Percentiles rank a stretch among this genome's conserved stretches.
Conservation (phyloP, 2,888 invertebrate species). For the Drosophila neoperkinsi region DNA sequence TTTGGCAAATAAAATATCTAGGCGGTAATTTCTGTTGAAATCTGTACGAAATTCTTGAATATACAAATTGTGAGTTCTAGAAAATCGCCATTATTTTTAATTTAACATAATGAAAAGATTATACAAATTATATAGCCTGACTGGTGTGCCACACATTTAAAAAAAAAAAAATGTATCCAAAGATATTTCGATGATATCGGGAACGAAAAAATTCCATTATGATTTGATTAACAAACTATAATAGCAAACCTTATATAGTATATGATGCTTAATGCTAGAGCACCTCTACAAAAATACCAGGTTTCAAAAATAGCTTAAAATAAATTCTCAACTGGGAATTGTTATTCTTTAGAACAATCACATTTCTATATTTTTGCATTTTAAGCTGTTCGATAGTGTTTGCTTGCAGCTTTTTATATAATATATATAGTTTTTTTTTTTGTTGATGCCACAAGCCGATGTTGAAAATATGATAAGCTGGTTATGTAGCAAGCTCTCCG, state of each 20-base stretch:
- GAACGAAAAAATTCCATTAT: background rate
- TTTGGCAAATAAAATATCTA: background rate
- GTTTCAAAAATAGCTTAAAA: background rate
- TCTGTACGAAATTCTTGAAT: background rate
- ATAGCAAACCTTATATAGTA: background rate
- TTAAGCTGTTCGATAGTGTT: background rate
- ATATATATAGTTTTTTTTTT: background rate
- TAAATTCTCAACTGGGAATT: background rate
- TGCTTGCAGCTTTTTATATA: slow-evolving; percentile 18
- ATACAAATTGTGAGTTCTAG: background rate
- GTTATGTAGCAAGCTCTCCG: slow-evolving; percentile 23
- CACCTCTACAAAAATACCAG: background rate
- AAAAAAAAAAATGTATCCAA: background rate
- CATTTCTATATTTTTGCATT: background rate
- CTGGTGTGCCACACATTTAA: background rate
- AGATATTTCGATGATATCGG: background rate
- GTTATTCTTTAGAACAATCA: background rate
- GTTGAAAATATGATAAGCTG: slow-evolving; percentile 16
- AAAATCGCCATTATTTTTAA: background rate
- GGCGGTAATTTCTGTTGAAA: too few relatives aligned
- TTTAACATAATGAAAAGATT: background rate
- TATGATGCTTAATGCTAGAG: background rate
- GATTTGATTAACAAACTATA: background rate
- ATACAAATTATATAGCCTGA: background rate
- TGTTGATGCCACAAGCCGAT: slow-evolving; percentile 1